Evolutionary conservation across 2,888 invertebrate species (phyloP).

Genomic region (Balanococcus diminutus): DNA sequence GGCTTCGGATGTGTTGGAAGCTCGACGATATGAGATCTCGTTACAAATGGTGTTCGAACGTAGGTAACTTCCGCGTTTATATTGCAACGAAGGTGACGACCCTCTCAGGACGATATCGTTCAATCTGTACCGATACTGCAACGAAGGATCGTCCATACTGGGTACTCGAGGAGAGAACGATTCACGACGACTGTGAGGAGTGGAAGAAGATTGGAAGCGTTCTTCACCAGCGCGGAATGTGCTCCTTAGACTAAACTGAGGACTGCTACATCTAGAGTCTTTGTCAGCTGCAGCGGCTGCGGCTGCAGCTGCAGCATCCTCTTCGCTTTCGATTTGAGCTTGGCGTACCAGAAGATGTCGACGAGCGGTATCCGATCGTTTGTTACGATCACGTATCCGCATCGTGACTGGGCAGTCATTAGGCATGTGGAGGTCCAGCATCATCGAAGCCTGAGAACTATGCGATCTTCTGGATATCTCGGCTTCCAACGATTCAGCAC

Average conservation of each 20-base stretch:
- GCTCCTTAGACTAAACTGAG: conserved; percentile 24
- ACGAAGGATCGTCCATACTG: conserved; percentile 46
- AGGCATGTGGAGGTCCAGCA: conserved; percentile 74
- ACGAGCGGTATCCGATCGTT: conserved; percentile 72
- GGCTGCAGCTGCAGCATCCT: conserved; percentile 58
- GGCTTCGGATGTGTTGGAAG: conserved; percentile 48
- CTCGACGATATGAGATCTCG: conserved; percentile 33
- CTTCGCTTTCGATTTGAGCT: conserved; percentile 74
- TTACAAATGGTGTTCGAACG: conserved; percentile 52
- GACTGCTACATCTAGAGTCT: conserved; percentile 42
- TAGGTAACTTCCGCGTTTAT: conserved; percentile 28
- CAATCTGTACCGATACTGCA: conserved; percentile 29
- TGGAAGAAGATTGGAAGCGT: conserved; percentile 46
- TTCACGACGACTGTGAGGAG: conserved; percentile 53
- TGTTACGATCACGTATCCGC: conserved; percentile 66
- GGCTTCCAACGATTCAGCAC: conserved; percentile 56
- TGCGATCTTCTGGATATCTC: conserved; percentile 28
- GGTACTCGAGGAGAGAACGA: conserved; percentile 51
- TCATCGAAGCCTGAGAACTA: conserved; percentile 72
- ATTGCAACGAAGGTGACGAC: conserved; percentile 51
- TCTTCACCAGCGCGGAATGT: not conserved
- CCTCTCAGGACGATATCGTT: conserved; percentile 39
- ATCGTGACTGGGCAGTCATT: conserved; percentile 69
- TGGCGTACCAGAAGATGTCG: conserved; percentile 78
- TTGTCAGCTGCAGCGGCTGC: conserved; percentile 12